phyloP scores from a whole-genome alignment of 2,797 vertebrate species.

The Sebastes baramenuke region DNA sequence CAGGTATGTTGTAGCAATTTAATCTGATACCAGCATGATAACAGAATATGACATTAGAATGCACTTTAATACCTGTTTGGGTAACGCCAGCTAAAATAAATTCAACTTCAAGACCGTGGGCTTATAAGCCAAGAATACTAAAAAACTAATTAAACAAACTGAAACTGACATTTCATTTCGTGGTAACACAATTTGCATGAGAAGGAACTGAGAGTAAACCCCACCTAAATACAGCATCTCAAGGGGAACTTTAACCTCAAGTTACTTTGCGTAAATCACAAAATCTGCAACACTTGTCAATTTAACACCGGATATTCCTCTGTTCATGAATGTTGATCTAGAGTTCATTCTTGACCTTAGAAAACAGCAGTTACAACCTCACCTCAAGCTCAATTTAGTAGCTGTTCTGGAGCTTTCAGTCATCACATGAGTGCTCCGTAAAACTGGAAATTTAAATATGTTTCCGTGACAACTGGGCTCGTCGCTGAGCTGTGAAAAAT shows the following conservation, averaged over 20 bases:
- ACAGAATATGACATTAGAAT: neutral
- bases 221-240: neutral
- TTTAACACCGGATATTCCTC: neutral
- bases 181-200: neutral
- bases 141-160: neutral
- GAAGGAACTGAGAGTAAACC: slow-evolving; percentile 4
- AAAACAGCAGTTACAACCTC: neutral
- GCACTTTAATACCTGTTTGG: neutral
- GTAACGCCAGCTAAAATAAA: too few relatives aligned
- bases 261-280: neutral
- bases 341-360: neutral
- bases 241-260: neutral
- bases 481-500: too few relatives aligned
- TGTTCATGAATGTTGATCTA: neutral
- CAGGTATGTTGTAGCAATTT: neutral
- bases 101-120: too few relatives aligned
- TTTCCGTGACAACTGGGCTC: neutral
- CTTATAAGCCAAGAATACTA: too few relatives aligned
- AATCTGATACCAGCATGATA: neutral
- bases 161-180: neutral
- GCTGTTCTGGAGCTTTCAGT: neutral
- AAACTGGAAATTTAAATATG: neutral
- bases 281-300: neutral
- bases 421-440: neutral
- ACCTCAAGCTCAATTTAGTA: too few relatives aligned